Conservation (phyloP, 2,113 vertebrate genomes). For the Prolemur simus region DNA sequence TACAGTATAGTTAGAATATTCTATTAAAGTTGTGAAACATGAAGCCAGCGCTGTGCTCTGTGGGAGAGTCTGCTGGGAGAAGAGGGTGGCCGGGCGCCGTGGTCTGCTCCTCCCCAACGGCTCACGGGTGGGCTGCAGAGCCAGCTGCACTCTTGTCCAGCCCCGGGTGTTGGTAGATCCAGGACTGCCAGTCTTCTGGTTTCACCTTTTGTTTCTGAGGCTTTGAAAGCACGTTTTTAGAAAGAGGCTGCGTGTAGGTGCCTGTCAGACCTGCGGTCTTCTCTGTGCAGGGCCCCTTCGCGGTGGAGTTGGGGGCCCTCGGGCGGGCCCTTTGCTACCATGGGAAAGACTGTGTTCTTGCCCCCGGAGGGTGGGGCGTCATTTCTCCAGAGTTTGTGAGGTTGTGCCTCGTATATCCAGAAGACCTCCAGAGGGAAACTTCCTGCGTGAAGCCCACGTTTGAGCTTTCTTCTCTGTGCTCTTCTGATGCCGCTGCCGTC, state of each 20-base stretch:
- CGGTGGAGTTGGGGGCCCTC: neutral
- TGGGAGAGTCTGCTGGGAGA: neutral
- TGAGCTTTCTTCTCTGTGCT: rapidly evolving
- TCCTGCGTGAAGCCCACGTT: rapidly evolving
- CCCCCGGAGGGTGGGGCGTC: neutral
- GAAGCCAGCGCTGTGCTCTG: neutral
- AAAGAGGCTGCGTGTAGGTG: rapidly evolving
- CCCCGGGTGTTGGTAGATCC: rapidly evolving
- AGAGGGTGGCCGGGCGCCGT: rapidly evolving
- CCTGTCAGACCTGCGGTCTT: rapidly evolving
- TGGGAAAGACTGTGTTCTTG: neutral
- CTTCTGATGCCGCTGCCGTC: neutral
- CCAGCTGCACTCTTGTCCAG: neutral
- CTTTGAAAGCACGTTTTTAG: neutral
- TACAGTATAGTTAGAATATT: slow-evolving; percentile 98
- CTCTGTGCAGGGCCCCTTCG: neutral
- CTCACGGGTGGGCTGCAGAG: rapidly evolving
- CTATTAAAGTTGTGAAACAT: slow-evolving; percentile 98
- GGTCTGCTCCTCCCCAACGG: neutral
- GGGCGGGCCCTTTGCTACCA: neutral
- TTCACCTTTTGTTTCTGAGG: neutral
- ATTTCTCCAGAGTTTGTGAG: neutral
- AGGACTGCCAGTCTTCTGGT: rapidly evolving
- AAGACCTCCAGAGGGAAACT: neutral
- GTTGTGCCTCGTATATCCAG: neutral